Conservation (phyloP, 2,888 invertebrate species). For the Agriopis aurantiaria region DNA sequence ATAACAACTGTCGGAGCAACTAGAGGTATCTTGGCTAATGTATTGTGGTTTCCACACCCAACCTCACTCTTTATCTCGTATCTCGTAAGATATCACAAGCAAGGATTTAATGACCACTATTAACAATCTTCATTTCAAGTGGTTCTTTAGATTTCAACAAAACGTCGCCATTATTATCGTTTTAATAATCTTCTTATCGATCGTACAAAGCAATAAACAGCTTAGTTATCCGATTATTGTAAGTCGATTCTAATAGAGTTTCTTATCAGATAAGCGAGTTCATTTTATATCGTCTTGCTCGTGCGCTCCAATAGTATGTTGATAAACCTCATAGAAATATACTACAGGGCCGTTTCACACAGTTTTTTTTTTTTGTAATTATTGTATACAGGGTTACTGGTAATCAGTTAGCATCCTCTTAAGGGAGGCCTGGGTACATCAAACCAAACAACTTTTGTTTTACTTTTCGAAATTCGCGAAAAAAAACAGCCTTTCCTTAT, state of each 20-base stretch:
- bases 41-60: constrained; percentile 6
- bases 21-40: constrained; percentile 4
- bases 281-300: constrained; percentile 55
- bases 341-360: no score
- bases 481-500: no score
- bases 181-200: constrained; percentile 37
- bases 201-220: constrained; percentile 58
- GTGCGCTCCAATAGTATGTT: constrained; percentile 24
- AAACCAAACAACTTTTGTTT: no score
- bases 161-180: constrained; percentile 28
- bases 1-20: constrained; percentile 22
- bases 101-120: background rate
- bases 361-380: no score
- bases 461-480: no score
- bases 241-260: constrained; percentile 59
- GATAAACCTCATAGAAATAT: background rate
- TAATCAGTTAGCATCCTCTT: no score
- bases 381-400: no score
- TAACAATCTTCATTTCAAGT: constrained; percentile 7
- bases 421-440: no score
- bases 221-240: constrained; percentile 59
- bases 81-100: constrained; percentile 3
- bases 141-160: constrained; percentile 14
- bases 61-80: constrained; percentile 2
- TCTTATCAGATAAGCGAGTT: constrained; percentile 64